Evolutionary conservation across 23 tunicate genomes (phyloP).

Genomic region (Pegea sp.): DNA sequence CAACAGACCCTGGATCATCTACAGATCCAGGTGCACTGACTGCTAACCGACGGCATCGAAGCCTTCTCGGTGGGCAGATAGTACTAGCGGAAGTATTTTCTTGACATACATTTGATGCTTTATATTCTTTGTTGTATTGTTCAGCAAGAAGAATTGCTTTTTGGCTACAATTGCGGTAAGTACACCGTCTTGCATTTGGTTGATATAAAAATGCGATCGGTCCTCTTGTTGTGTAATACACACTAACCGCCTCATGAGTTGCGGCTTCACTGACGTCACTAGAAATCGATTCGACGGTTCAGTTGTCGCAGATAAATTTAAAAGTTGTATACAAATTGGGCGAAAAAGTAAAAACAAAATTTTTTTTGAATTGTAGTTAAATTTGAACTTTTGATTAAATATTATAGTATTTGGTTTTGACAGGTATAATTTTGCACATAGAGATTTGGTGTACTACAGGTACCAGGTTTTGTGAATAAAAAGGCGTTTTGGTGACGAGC

Average conservation of each 20-base stretch:
- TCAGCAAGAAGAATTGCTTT: neutral
- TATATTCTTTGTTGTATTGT: neutral
- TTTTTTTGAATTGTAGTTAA: no score
- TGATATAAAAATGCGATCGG: neutral
- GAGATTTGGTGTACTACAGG: no score
- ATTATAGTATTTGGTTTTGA: no score
- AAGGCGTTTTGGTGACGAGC: no score
- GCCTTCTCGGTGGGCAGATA: slow-evolving; percentile 7
- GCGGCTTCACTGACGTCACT: neutral
- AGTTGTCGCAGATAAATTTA: no score
- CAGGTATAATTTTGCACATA: no score
- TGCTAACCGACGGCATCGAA: slow-evolving; percentile 31
- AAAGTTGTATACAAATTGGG: no score
- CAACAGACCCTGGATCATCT: neutral
- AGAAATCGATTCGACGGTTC: no score
- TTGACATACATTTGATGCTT: neutral
- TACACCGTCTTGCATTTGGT: neutral
- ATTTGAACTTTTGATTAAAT: no score
- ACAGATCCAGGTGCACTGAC: slow-evolving; percentile 41
- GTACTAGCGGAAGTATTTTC: slow-evolving; percentile 3
- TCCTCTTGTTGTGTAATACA: neutral
- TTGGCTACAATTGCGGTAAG: neutral
- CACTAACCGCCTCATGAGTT: no score
- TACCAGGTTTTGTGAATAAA: no score
- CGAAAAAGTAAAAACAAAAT: no score